A percentile compares a stretch with the other conserved stretches of the same genome.
Conservation (phyloP, 2,888 invertebrate species). For the Margaritifera margaritifera region DNA sequence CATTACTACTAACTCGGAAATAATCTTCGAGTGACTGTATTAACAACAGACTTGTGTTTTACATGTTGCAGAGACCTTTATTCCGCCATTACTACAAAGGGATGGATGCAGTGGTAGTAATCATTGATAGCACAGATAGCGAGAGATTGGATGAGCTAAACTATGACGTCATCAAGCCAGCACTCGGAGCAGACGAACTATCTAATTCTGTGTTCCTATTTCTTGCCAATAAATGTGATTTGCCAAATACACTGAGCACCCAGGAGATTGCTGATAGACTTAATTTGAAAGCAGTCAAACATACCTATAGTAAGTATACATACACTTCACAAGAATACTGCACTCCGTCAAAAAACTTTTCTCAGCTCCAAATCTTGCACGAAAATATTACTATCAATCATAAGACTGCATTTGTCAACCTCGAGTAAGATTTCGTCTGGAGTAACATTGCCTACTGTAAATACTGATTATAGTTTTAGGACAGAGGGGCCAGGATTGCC, state of each 20-base stretch:
- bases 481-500: too few species aligned
- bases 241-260: constrained; percentile 48
- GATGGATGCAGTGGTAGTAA: constrained; percentile 65
- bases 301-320: constrained; percentile 56
- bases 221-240: constrained; percentile 62
- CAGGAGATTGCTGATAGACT: constrained; percentile 56
- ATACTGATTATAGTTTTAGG: too few species aligned
- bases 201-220: constrained; percentile 57
- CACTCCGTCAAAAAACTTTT: too few species aligned
- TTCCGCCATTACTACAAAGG: constrained; percentile 67
- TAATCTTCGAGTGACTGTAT: too few species aligned
- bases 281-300: constrained; percentile 52
- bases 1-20: too few species aligned
- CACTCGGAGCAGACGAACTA: constrained; percentile 57
- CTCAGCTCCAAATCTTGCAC: too few species aligned
- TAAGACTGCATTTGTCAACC: background rate
- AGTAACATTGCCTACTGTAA: background rate
- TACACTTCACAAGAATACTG: background rate
- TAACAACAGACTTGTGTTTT: too few species aligned
- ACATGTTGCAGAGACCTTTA: constrained; percentile 54
- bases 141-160: constrained; percentile 62
- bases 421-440: background rate
- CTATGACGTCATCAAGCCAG: constrained; percentile 65
- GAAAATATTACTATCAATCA: too few species aligned
- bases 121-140: constrained; percentile 60